Evolutionary conservation across 2,113 vertebrate species (phyloP).

Genomic region (Lepus europaeus): DNA sequence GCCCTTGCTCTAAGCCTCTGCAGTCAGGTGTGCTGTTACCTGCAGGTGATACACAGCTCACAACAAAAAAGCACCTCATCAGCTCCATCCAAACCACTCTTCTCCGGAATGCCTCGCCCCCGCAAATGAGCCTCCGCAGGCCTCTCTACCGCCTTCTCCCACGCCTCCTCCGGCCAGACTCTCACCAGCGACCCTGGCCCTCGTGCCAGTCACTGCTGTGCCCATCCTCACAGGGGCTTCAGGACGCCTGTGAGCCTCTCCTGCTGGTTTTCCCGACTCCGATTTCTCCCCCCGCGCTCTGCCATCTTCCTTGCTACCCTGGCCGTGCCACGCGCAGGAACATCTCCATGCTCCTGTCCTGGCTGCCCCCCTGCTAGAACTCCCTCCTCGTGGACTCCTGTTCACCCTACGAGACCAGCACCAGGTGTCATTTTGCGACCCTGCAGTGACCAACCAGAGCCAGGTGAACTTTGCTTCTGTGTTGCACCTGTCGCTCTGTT

Average conservation of each 20-base stretch:
- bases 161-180: background rate
- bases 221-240: background rate
- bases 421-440: background rate
- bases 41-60: background rate
- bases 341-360: background rate
- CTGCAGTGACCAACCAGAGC: background rate
- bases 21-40: background rate
- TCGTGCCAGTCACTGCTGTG: background rate
- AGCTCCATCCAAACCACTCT: background rate
- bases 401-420: background rate
- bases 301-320: background rate
- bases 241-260: background rate
- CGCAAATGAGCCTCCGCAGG: background rate
- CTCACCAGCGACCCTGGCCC: background rate
- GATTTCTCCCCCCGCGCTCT: background rate
- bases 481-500: background rate
- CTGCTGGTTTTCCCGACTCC: background rate
- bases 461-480: background rate
- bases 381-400: background rate
- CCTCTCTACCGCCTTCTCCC: background rate
- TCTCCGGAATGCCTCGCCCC: background rate
- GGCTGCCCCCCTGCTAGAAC: background rate
- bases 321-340: accelerated
- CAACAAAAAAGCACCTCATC: background rate
- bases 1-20: background rate